Conservation (phyloP, 2,113 vertebrate genomes). For the Pseudopipra pipra region DNA sequence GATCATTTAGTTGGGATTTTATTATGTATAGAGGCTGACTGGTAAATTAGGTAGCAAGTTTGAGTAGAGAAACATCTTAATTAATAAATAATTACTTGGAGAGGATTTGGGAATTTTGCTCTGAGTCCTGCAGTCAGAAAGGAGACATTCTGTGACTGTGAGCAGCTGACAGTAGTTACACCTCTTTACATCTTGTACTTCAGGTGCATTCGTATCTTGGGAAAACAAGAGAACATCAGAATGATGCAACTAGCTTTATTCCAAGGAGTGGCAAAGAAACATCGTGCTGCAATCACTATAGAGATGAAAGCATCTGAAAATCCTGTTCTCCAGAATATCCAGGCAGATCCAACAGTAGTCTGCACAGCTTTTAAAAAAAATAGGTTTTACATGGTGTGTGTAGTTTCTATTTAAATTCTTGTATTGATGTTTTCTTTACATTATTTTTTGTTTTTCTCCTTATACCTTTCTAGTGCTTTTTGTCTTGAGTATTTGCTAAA, state of each 20-base stretch:
- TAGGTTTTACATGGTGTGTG: constrained; percentile 93
- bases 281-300: constrained; percentile 87
- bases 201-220: constrained; percentile 95
- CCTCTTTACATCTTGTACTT: not conserved
- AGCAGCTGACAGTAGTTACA: not conserved
- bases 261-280: constrained; percentile 90
- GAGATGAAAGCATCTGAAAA: constrained; percentile 99
- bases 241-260: constrained; percentile 91
- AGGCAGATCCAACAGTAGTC: constrained; percentile 91
- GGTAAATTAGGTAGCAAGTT: not conserved
- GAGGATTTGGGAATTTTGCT: not conserved
- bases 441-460: not conserved
- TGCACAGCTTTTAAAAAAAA: constrained; percentile 98
- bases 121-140: not conserved
- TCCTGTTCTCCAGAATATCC: constrained; percentile 87
- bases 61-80: not conserved
- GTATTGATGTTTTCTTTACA: not conserved
- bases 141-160: not conserved
- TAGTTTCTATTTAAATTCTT: not conserved
- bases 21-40: fast-evolving
- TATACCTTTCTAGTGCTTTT: not conserved
- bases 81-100: not conserved
- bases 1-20: not conserved
- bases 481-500: not conserved
- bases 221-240: constrained; percentile 96